phyloP scores from a whole-genome alignment of 64 coral and sea anemone genomes.

The Montipora capricornis region DNA sequence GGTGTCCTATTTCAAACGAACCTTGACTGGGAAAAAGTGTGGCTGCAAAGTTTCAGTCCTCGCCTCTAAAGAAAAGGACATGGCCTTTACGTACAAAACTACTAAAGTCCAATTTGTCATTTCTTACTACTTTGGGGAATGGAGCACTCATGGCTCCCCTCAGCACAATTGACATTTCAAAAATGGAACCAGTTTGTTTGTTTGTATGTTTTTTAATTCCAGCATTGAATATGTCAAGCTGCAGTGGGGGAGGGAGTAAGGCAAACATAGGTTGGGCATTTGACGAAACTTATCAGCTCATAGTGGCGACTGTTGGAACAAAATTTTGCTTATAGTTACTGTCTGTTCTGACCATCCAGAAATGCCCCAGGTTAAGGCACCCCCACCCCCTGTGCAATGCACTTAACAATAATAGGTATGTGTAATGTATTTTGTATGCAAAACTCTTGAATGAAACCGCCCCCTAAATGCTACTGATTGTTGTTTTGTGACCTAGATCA shows the following conservation, averaged over 20 bases:
- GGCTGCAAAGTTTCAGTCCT: conserved; percentile 60
- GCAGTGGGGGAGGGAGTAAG: too few species aligned
- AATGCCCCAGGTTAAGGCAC: too few species aligned
- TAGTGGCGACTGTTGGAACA: neutral
- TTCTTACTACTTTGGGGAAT: conserved; percentile 77
- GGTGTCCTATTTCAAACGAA: conserved; percentile 53
- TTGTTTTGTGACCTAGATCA: too few species aligned
- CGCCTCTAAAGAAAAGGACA: conserved; percentile 71
- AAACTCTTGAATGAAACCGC: too few species aligned
- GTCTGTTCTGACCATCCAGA: too few species aligned
- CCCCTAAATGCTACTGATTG: too few species aligned
- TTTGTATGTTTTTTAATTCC: neutral
- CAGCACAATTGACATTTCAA: too few species aligned
- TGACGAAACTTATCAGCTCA: neutral
- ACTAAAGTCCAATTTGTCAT: conserved; percentile 63
- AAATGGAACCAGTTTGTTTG: neutral
- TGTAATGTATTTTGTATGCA: too few species aligned
- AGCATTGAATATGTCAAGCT: neutral
- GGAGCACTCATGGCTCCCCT: conserved; percentile 41
- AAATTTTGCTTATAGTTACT: too few species aligned
- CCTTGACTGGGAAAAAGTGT: conserved; percentile 29
- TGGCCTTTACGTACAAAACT: conserved; percentile 67
- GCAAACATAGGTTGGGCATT: neutral
- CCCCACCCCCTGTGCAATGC: too few species aligned
- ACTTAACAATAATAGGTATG: too few species aligned